Base-by-base conservation (phyloP, 1,140 invertebrate genomes). In the Neodiprion pinetum region DNA sequence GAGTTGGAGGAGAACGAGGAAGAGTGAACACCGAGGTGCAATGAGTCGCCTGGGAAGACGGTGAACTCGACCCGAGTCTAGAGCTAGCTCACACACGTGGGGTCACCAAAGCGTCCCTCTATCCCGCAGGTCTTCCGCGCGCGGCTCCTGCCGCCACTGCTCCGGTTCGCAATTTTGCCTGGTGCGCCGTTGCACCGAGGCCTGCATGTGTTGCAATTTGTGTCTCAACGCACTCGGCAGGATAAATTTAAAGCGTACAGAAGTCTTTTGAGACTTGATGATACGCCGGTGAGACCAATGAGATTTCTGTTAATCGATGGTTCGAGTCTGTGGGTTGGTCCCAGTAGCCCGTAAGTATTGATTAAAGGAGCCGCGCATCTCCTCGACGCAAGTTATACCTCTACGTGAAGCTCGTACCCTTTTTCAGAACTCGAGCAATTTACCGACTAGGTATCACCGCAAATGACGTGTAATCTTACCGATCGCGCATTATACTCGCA, bases 11-110 rank as follows among this genome's bases (percentile, higher is more conserved):
- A 61, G 53, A 61, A 61, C 53, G 53, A 61, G 53, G 67, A 69
- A 47, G 40, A 47, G 67, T 69, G 17, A 47, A 69, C 40, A 69
- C 40, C 67, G 21, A 69, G 67, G 67, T 69, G 67, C 67, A 69
- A 69, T 69, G 67, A 47, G 67, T 69, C 67, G 40, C 17, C 67
- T 21, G 17, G 40, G 67, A 69, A 69, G 67, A 69, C 40, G 4
- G 21, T 69, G 67, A 21, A 69, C 67, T 69, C 67, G 67, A 69
- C 67, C 40, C 67, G 17, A 21, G 17, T 47, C 67, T 47, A 23
- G 67, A 23, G 67, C 67, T 12, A 11, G 67, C 40, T 23, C 40
- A 21, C 21, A 69, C 67, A 69, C 40, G 23, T 47, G 67, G 40
- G 67, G 67, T 69, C 23, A 69, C 67, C 67, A 69, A 23, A 61